Evolutionary conservation across 2,113 vertebrate species (phyloP), one percentile per base, ranked within the genome.

Genomic region (Cynoglossus semilaevis): DNA sequence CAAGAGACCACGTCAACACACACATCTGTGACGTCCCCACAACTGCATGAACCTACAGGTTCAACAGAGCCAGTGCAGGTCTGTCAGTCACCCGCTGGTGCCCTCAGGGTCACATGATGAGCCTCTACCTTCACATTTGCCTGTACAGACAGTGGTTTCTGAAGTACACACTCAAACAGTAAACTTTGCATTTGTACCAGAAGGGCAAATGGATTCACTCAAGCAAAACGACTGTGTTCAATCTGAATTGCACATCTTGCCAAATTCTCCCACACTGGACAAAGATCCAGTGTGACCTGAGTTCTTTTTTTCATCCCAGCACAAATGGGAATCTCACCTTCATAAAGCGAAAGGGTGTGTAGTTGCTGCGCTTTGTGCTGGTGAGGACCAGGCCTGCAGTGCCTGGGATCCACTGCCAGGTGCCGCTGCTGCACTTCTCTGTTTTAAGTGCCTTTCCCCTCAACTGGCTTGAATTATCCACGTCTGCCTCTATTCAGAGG

Each of bases 301-400:
- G 50, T 35, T 40, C 9, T n/a, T 52, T 47, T 48, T 52, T 47
- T 46, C 44, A 79, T 71, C 51, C 42, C 55, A 55, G 38, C 70
- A 68, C 71, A 76, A 43, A 54, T 7, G 40, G 59, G 49, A 59
- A 38, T 38, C 7, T 50, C 70, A 78, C 80, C 76, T 81, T 37
- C 84, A 58, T 14, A 42, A 46, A 63, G 70, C 63, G 38, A 63
- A 80, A 67, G 57, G 63, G 76, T 79, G 44, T 17, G 58, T 12
- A 22, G 71, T 41, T 70, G 80, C 70, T 68, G 62, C 41, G 43
- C 17, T 48, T 5, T 64, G 71, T 70, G 67, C 67, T 66, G 69
- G 71, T 72, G 84, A 77, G 68, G 83, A 87, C 73, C 76, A 55
- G 87, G 88, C 87, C 89, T 91, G 90, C 89, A 91, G 88, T 78